A percentile compares a stretch with the other conserved stretches of the same genome.
phyloP scores from a whole-genome alignment of 2,113 vertebrate species.

The Galeopterus variegatus region DNA sequence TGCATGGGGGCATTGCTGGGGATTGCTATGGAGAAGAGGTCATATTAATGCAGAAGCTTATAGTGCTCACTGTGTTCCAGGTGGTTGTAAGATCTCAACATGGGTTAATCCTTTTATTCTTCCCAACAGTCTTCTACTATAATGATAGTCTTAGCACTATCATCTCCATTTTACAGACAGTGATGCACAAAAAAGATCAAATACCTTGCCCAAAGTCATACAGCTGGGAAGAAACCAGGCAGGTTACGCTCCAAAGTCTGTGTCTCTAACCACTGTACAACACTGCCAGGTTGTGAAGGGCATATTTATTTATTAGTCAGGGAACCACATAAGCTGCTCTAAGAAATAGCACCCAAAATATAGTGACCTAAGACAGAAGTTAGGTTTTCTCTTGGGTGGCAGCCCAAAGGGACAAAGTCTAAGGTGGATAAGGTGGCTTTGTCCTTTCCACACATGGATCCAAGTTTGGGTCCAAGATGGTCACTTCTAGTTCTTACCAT shows the following conservation, averaged over 20 bases:
- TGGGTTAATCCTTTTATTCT: not conserved
- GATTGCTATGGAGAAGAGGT: accelerated
- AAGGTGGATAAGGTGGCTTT: not conserved
- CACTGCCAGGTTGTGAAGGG: not conserved
- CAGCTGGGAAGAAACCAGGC: not conserved
- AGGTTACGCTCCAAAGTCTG: not conserved
- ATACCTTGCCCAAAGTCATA: not conserved
- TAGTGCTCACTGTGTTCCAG: not conserved
- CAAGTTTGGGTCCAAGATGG: not conserved
- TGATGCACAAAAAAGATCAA: conserved; percentile 7
- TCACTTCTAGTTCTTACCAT: not conserved
- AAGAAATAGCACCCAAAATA: not conserved
- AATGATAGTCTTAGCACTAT: not conserved
- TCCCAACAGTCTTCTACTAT: not conserved
- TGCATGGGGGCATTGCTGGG: accelerated
- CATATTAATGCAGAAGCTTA: not conserved
- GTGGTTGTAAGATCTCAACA: not conserved
- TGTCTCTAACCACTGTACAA: not conserved
- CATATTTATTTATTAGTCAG: not conserved
- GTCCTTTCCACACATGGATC: not conserved
- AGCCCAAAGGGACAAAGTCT: not conserved
- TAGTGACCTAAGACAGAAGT: not conserved
- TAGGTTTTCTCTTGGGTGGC: not conserved
- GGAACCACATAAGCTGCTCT: accelerated
- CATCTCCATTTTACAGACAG: not conserved